Evolutionary conservation across 2,888 invertebrate genomes (phyloP), one percentile per base, ranked within the genome.

Genomic region (Rhabditoides inermis): DNA sequence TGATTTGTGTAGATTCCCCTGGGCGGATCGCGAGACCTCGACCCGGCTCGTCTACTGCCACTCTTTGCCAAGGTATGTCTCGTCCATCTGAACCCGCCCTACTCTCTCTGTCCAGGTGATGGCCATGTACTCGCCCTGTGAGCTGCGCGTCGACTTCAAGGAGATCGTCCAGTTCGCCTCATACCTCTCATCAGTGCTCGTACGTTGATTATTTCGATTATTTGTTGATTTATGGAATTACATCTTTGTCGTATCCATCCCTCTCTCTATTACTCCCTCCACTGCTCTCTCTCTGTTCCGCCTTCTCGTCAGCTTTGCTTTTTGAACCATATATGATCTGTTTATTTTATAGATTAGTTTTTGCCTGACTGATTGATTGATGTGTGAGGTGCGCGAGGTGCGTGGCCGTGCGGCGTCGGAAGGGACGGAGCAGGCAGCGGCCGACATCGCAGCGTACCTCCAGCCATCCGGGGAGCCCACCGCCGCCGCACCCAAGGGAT

Each of bases 71-170:
- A 70, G 60, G 72, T 71, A 40, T 35, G 45, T 26, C 15, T 40
- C 54, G 37, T 27, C 23, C 22, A 22, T 27, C 12, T 40, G 36
- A 25, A 39, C 15, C 36, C 12, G 3, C 22, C 5, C 7, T n/a
- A 10, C 3, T 18, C 2, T 22, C 12, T 40, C 20, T 26, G 49
- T 60, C 2, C 55, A 75, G 75, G 61, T 75, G 20, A 72, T 69
- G 55, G 47, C 55, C 5, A 65, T 65, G 70, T 75, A 65, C 57
- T 64, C 60, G 5, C 69, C 77, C 0, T 64, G 60, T 32, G 92
- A 94, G 76, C 89, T 95, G 88, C 88, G 87, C 77, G 90, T 90
- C 77, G 91, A 92, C 79, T 95, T 95, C 81, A 88, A 90, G 84
- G 94, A 95, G 77, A 88, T 92, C 64, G 81, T 90, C 51, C 86